phyloP scores from a whole-genome alignment of 2,797 vertebrate species.

The Aulostomus chinensis region DNA sequence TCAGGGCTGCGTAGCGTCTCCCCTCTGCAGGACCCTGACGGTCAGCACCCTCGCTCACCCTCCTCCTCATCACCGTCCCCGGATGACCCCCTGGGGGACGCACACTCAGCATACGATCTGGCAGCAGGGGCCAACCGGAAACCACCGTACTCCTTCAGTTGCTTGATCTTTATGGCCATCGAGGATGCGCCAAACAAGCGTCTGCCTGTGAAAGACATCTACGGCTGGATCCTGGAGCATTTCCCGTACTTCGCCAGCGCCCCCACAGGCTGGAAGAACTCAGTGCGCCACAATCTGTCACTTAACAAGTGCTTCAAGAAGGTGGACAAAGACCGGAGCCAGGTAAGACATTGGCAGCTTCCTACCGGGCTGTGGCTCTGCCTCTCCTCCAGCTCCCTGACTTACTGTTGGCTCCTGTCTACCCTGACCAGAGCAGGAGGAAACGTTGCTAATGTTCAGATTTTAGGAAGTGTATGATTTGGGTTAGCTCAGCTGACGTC shows the following conservation, averaged over 20 bases:
- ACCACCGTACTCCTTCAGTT: conserved; percentile 97
- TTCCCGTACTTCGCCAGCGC: conserved; percentile 97
- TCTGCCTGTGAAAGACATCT: conserved; percentile 97
- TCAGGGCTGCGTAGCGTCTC: conserved; percentile 90
- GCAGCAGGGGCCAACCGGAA: conserved; percentile 93
- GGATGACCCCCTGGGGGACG: conserved; percentile 76
- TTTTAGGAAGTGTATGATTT: too few species aligned
- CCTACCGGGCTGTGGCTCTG: too few species aligned
- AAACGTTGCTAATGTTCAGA: too few species aligned
- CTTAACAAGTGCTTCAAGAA: conserved; percentile 99
- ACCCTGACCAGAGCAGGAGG: too few species aligned
- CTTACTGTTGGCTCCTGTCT: too few species aligned
- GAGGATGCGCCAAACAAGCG: conserved; percentile 95
- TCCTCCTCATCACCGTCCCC: conserved; percentile 87
- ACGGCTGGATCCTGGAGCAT: conserved; percentile 98
- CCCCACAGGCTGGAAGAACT: conserved; percentile 99
- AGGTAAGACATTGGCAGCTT: conserved; percentile 84
- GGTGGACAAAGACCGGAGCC: conserved; percentile 97
- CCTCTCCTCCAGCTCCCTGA: too few species aligned
- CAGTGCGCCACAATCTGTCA: conserved; percentile 95
- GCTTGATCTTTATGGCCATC: conserved; percentile 99
- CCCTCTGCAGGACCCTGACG: conserved; percentile 89
- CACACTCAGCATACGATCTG: conserved; percentile 86
- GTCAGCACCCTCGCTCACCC: conserved; percentile 76
- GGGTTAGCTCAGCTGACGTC: too few species aligned